These are phyloP conservation scores for Charanyca ferruginea DNA, from an alignment of 2,888 invertebrate species.

Conservation along the genomic window DNA sequence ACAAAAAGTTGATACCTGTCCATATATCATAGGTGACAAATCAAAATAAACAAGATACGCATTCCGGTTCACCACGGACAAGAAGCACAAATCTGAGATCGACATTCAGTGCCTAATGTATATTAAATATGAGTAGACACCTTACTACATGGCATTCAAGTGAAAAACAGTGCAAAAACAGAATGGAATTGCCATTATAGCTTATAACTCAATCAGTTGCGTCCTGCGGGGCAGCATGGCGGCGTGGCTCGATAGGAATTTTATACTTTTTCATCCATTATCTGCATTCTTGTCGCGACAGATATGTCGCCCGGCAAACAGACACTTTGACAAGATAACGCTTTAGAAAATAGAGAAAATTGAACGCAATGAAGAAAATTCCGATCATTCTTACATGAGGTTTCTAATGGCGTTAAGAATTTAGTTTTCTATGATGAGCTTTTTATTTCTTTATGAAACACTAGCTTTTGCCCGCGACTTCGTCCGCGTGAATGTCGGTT, in stretches of 20 bases:
- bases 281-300: conserved; percentile 79
- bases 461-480: no score
- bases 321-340: conserved; percentile 72
- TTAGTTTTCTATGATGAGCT: conserved; percentile 15
- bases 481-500: no score
- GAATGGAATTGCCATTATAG: conserved; percentile 88
- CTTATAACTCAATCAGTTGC: conserved; percentile 89
- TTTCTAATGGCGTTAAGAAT: conserved; percentile 56
- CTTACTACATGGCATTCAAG: conserved; percentile 80
- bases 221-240: conserved; percentile 66
- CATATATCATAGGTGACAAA: conserved; percentile 89
- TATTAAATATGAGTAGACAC: conserved; percentile 85
- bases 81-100: conserved; percentile 84
- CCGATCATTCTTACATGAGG: conserved; percentile 72
- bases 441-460: not conserved
- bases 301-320: conserved; percentile 77
- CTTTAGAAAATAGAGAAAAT: conserved; percentile 78
- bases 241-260: conserved; percentile 82
- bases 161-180: conserved; percentile 89
- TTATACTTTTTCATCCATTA: conserved; percentile 87
- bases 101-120: conserved; percentile 83
- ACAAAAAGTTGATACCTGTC: conserved; percentile 78
- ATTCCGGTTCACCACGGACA: conserved; percentile 78
- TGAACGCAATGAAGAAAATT: conserved; percentile 78
- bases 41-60: conserved; percentile 88